phyloP scores from a whole-genome alignment of 2,113 vertebrate genomes.

The Malurus cyaneus region DNA sequence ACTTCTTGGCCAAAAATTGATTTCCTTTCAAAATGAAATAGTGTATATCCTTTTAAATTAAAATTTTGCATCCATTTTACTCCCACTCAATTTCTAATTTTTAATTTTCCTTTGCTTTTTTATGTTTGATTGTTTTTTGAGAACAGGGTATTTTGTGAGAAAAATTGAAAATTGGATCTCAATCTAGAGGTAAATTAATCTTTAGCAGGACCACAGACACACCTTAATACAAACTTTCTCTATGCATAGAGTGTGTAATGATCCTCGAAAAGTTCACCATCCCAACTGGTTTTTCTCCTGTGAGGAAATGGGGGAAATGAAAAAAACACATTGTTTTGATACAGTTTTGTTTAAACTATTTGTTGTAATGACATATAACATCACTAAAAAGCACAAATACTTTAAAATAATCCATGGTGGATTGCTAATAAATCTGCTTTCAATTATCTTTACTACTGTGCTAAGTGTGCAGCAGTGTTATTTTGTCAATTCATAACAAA shows the following conservation, averaged over 20 bases:
- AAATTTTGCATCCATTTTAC: background rate
- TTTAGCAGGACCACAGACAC: background rate
- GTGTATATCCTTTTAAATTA: background rate
- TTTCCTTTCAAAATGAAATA: background rate
- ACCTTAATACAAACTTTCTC: background rate
- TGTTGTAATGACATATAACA: background rate
- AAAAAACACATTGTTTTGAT: background rate
- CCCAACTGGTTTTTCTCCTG: constrained; percentile 9
- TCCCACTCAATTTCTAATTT: background rate
- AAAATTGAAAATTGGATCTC: background rate
- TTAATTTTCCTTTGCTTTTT: background rate
- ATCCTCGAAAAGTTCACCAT: constrained; percentile 33
- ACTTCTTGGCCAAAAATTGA: background rate
- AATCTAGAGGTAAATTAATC: background rate
- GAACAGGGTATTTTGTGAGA: background rate
- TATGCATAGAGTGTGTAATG: background rate
- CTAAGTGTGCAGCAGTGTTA: background rate
- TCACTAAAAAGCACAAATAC: background rate
- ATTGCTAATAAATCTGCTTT: background rate
- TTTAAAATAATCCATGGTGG: background rate
- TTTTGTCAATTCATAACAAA: background rate
- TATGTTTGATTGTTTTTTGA: background rate
- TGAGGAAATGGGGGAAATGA: background rate
- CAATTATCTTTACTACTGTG: background rate
- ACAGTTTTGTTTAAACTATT: background rate